Evolutionary conservation across 2,113 vertebrate genomes (phyloP).

Genomic region (Ciconia boyciana): DNA sequence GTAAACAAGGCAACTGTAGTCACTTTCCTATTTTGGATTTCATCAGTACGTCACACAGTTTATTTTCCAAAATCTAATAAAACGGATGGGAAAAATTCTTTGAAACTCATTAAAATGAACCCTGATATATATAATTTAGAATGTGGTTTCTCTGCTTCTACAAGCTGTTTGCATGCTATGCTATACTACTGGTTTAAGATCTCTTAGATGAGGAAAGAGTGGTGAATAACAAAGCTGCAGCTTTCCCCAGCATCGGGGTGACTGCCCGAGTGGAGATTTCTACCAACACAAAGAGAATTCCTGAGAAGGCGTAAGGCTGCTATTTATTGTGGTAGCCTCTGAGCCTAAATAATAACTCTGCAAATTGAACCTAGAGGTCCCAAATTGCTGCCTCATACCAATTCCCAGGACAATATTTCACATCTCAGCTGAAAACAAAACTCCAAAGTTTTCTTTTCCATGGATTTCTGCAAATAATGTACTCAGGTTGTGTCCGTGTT

Average conservation of each 20-base stretch:
- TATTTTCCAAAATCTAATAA: constrained; percentile 39
- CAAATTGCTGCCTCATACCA: background rate
- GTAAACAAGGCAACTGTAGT: background rate
- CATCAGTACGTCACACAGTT: background rate
- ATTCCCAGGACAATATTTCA: background rate
- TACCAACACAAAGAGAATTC: background rate
- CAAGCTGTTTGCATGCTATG: constrained; percentile 24
- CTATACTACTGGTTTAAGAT: background rate
- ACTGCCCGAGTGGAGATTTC: background rate
- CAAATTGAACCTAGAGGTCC: background rate
- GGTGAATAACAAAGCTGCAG: background rate
- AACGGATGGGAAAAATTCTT: background rate
- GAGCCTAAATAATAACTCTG: background rate
- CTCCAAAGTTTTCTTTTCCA: background rate
- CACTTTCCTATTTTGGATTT: constrained; percentile 21
- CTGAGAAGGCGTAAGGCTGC: background rate
- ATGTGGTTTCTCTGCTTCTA: background rate
- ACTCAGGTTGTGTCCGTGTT: background rate
- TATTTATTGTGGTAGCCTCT: background rate
- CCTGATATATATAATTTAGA: constrained; percentile 17
- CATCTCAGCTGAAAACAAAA: background rate
- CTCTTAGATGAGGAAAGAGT: background rate
- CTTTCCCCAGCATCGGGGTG: background rate
- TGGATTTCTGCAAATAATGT: background rate
- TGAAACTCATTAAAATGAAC: constrained; percentile 9